phyloP scores from a whole-genome alignment of 2,888 invertebrate genomes.

The Ornithoptera priamus region DNA sequence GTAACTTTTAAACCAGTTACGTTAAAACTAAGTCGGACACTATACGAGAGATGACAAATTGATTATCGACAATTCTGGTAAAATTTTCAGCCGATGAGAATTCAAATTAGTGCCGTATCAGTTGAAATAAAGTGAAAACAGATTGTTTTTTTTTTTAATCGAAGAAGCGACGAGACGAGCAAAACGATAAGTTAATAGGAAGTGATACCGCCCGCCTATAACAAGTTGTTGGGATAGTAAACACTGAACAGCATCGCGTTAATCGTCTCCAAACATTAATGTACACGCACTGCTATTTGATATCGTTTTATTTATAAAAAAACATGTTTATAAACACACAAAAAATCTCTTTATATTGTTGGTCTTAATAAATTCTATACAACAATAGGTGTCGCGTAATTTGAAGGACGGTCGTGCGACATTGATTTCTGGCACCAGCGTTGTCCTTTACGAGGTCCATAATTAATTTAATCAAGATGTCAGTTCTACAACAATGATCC shows the following conservation, averaged over 20 bases:
- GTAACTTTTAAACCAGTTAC: background rate
- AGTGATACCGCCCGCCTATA: too few relatives aligned
- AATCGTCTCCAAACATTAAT: too few relatives aligned
- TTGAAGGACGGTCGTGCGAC: background rate
- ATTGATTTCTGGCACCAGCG: slow-evolving; percentile 15
- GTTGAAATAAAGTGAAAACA: background rate
- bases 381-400: too few relatives aligned
- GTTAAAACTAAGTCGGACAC: background rate
- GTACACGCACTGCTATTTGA: too few relatives aligned
- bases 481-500: slow-evolving; percentile 5
- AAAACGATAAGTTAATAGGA: too few relatives aligned
- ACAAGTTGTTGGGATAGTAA: too few relatives aligned
- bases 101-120: background rate
- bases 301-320: too few relatives aligned
- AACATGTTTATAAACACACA: too few relatives aligned
- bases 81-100: background rate
- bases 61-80: background rate
- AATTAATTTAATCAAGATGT: slow-evolving; percentile 22
- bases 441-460: slow-evolving; percentile 16
- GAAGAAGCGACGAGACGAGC: too few relatives aligned
- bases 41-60: background rate
- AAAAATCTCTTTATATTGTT: too few relatives aligned
- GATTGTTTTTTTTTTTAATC: background rate
- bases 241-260: too few relatives aligned
- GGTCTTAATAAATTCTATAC: too few relatives aligned